Evolutionary conservation across 2,888 invertebrate species (phyloP).

Genomic region (Melikaiella ostensackeni): DNA sequence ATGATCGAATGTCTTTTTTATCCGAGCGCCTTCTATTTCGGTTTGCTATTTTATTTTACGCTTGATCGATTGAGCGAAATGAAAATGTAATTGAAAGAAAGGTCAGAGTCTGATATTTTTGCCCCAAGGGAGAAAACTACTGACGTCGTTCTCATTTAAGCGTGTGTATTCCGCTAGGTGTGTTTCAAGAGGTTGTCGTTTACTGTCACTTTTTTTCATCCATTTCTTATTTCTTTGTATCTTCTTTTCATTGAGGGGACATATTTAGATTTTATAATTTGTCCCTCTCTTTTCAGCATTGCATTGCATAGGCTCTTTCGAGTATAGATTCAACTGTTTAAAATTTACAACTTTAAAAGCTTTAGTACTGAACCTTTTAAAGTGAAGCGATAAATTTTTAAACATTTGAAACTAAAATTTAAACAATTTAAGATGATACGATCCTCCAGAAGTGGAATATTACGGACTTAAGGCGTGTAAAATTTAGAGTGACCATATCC

Average conservation of each 20-base stretch:
- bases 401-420: too few species aligned
- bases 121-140: background rate
- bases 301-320: background rate
- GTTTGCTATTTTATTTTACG: constrained; percentile 6
- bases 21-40: background rate
- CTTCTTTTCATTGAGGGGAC: background rate
- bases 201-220: constrained; percentile 44
- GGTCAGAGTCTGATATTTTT: constrained; percentile 1
- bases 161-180: constrained; percentile 32
- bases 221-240: background rate
- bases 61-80: constrained; percentile 10
- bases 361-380: too few species aligned
- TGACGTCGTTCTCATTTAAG: background rate
- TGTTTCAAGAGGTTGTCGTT: constrained; percentile 58
- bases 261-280: constrained; percentile 1
- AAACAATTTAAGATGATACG: too few species aligned
- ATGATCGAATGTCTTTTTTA: background rate
- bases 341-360: too few species aligned
- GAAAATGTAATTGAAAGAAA: constrained; percentile 26
- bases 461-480: too few species aligned
- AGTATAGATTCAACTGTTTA: too few species aligned
- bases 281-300: background rate
- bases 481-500: too few species aligned
- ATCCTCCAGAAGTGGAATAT: too few species aligned
- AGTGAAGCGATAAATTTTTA: too few species aligned